A percentile compares a stretch with the other conserved stretches of the same genome.
These are phyloP conservation scores for Neodiprion fabricii DNA, from an alignment of 1,140 invertebrate species.

Conservation along the genomic window DNA sequence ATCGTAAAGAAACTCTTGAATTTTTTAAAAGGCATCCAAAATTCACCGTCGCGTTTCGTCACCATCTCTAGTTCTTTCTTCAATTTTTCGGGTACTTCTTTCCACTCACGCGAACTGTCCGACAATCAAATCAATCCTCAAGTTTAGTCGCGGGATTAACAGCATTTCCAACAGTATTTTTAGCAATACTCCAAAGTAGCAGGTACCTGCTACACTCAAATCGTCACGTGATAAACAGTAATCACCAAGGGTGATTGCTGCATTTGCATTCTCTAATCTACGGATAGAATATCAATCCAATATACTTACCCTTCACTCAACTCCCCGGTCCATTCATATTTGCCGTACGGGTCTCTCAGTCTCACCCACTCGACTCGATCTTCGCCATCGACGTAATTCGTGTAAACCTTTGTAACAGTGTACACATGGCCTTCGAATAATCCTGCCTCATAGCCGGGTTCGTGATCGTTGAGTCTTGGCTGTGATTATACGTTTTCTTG, in stretches of 20 bases:
- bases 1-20: slow-evolving; percentile 77
- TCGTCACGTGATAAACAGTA: too few species aligned
- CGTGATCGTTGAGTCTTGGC: slow-evolving; percentile 85
- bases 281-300: too few species aligned
- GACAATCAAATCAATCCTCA: not conserved
- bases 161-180: too few species aligned
- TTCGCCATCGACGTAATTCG: too few species aligned
- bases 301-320: too few species aligned
- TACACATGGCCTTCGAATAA: slow-evolving; percentile 95
- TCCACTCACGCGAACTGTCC: slow-evolving; percentile 87
- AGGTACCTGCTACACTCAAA: too few species aligned
- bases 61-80: slow-evolving; percentile 89
- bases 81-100: slow-evolving; percentile 86
- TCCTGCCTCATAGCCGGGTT: slow-evolving; percentile 89
- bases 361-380: too few species aligned
- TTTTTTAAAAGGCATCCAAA: slow-evolving; percentile 95
- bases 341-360: too few species aligned
- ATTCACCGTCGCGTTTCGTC: slow-evolving; percentile 96
- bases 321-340: too few species aligned
- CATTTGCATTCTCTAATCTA: too few species aligned
- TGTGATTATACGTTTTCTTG: slow-evolving; percentile 51
- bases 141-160: too few species aligned
- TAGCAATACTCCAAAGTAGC: not conserved
- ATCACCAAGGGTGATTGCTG: too few species aligned
- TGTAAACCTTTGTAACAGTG: slow-evolving; percentile 47